Conservation (phyloP, 2,113 vertebrate genomes). For the Aleadryas rufinucha region DNA sequence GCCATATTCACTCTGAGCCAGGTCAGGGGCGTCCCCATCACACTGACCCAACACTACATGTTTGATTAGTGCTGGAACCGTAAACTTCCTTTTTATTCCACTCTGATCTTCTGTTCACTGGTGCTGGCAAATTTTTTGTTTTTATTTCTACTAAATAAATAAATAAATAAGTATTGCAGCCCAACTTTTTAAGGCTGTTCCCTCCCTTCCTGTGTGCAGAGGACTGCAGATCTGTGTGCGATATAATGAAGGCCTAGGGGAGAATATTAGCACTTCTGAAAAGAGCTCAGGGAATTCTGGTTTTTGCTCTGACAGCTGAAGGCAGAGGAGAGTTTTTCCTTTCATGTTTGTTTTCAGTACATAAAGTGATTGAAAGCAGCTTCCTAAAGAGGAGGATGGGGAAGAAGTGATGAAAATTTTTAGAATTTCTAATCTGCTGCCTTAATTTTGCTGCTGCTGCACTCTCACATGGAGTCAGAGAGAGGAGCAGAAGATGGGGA, state of each 20-base stretch:
- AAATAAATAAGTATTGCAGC: background rate
- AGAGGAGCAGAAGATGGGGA: background rate
- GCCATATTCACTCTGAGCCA: background rate
- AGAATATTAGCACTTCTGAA: constrained; percentile 66
- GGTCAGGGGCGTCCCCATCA: background rate
- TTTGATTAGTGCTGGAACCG: background rate
- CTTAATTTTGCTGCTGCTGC: constrained; percentile 4
- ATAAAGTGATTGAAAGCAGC: constrained; percentile 57
- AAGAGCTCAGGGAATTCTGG: constrained; percentile 64
- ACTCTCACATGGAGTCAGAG: background rate
- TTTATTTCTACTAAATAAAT: background rate
- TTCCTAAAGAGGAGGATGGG: constrained; percentile 33
- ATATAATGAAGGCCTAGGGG: constrained; percentile 63
- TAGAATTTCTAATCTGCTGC: constrained; percentile 31
- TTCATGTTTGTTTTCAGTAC: constrained; percentile 69
- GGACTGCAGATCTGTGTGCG: constrained; percentile 23
- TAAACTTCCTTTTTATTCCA: background rate
- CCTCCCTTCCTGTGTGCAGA: constrained; percentile 26
- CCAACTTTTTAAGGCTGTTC: constrained; percentile 35
- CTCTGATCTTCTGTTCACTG: background rate
- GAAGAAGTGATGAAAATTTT: background rate
- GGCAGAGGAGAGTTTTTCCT: constrained; percentile 55
- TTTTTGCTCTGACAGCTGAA: constrained; percentile 65
- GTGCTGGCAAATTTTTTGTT: background rate
- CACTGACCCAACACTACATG: fast-evolving